Base-by-base conservation (phyloP, 2,888 invertebrate species). In the Pseudoips prasinana region DNA sequence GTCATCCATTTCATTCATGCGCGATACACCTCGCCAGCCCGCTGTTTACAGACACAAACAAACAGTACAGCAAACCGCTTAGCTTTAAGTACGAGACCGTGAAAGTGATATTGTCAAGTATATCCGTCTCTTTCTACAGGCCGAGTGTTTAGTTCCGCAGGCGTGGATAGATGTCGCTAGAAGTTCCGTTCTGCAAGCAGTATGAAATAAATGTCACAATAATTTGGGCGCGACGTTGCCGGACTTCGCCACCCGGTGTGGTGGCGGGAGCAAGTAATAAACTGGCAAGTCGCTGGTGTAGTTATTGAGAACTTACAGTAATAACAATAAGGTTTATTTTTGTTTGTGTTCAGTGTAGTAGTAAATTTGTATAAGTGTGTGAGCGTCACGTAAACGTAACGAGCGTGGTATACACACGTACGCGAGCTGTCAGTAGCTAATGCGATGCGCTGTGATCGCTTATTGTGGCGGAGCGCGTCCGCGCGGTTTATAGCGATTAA, bases 21-120 rank as follows among this genome's bases (percentile, higher is more conserved):
- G 83, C 87, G 79, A 83, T 84, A 81, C 77, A 85, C 79, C 81
- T 82, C 85, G 76, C 74, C 79, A 73, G 76, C 76, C 76, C 80
- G 82, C 86, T 86, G 88, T 89, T 89, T 88, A 88, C 87, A 86
- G 87, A 88, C 84, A 83, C 88, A 88, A 87, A 87, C 86, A 88
- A 88, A 88, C 88, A 87, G 85, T 84, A 86, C 86, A 85, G 82
- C 85, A 86, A 87, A 87, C 86, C 87, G 87, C 87, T 88, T 88
- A 85, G 86, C 84, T 86, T 85, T 86, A 86, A 84, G 85, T 87
- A 87, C 75, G 81, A 77, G 84, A 85, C 84, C 86, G 84, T 87
- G 87, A 88, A 87, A 87, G 87, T 86, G 86, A 86, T 87, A 86
- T 85, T 83, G 82, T 86, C 84, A 86, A 85, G 78, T 78, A 67